phyloP scores from a whole-genome alignment of 2,888 invertebrate genomes.

The Dioctria linearis region DNA sequence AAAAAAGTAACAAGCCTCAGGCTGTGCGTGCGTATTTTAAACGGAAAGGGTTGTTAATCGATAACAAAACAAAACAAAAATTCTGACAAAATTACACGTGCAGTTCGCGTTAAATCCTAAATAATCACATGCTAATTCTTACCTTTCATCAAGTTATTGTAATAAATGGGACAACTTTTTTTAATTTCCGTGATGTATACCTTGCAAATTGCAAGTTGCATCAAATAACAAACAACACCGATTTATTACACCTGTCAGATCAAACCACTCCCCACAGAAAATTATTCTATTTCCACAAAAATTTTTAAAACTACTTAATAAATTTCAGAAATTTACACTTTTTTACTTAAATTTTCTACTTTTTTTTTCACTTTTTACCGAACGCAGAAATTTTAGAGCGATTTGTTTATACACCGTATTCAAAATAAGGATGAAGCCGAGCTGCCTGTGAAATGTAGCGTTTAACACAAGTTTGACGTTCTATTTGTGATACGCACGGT shows the following conservation, averaged over 20 bases:
- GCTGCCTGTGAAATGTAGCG: constrained; percentile 4
- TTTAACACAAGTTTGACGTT: not conserved
- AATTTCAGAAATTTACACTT: not conserved
- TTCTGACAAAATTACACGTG: not conserved
- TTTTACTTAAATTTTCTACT: not conserved
- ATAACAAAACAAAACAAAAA: not conserved
- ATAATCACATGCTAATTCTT: not conserved
- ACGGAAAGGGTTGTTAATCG: not conserved
- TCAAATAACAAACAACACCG: constrained; percentile 3
- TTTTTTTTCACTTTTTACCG: not conserved
- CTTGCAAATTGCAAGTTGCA: not conserved
- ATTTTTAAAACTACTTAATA: not conserved
- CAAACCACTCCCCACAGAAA: constrained; percentile 12
- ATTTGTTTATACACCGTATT: constrained; percentile 16
- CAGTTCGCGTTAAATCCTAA: not conserved
- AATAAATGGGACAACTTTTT: not conserved
- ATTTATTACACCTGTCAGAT: constrained; percentile 15
- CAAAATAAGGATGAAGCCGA: constrained; percentile 4
- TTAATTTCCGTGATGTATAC: not conserved
- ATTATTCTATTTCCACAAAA: not conserved
- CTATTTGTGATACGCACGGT: not conserved
- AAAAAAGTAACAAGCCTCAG: not conserved
- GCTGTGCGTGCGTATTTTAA: not conserved
- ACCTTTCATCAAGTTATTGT: not conserved
- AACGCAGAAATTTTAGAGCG: constrained; percentile 1